These are phyloP conservation scores for Morinoia aosen DNA, from an alignment of 2,888 invertebrate genomes.

Conservation along the genomic window DNA sequence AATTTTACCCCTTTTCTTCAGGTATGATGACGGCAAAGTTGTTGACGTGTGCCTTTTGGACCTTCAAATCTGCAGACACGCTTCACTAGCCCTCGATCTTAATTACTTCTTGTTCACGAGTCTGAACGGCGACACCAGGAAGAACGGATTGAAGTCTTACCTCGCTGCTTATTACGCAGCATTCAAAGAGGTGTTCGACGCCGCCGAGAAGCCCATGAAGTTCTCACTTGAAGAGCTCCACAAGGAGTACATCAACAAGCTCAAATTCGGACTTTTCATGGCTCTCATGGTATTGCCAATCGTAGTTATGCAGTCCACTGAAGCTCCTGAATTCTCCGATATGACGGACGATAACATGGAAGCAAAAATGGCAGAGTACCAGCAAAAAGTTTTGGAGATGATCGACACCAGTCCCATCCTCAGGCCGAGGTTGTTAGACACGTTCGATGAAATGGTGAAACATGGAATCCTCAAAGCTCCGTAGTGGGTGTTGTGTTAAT, in stretches of 20 bases:
- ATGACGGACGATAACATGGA: conserved; percentile 7
- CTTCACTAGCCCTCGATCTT: conserved; percentile 58
- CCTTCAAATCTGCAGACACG: conserved; percentile 56
- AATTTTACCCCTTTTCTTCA: conserved; percentile 7
- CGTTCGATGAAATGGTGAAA: conserved; percentile 59
- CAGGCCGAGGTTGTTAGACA: conserved; percentile 47
- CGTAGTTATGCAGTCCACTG: conserved; percentile 54
- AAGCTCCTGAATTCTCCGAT: conserved; percentile 1
- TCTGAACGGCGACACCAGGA: conserved; percentile 57
- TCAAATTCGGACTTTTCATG: conserved; percentile 53
- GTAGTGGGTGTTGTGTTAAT: not conserved
- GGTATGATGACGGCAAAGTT: conserved; percentile 60
- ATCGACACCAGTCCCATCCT: conserved; percentile 54
- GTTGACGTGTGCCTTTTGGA: conserved; percentile 61
- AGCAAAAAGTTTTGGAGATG: conserved; percentile 49
- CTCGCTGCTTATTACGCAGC: conserved; percentile 56
- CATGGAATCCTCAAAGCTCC: conserved; percentile 31
- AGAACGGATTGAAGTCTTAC: conserved; percentile 47
- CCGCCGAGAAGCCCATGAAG: conserved; percentile 42
- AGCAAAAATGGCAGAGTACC: not conserved
- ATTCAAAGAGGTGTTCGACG: conserved; percentile 48
- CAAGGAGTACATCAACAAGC: conserved; percentile 29
- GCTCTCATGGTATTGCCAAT: conserved; percentile 52
- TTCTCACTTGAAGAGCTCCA: conserved; percentile 55
- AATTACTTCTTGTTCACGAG: conserved; percentile 65